Evolutionary conservation across 2,113 vertebrate species (phyloP).

Genomic region (Raphicerus campestris): DNA sequence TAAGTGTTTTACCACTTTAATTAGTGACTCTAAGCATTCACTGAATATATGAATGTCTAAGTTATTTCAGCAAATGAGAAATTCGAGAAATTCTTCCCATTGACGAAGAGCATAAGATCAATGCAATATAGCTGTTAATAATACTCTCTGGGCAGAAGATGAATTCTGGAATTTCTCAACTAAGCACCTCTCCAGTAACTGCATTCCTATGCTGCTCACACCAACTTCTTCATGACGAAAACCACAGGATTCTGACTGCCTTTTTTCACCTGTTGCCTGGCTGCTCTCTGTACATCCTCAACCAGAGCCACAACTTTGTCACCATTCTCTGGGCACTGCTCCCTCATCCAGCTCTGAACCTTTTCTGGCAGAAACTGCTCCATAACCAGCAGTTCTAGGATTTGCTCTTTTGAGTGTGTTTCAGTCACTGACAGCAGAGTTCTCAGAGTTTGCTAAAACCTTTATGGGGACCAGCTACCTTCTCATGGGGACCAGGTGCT

Average conservation of each 20-base stretch:
- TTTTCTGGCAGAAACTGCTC: constrained; percentile 50
- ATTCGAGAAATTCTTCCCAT: neutral
- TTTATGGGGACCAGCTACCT: constrained; percentile 4
- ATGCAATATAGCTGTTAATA: neutral
- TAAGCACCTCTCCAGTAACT: neutral
- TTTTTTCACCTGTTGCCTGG: constrained; percentile 31
- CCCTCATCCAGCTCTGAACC: constrained; percentile 39
- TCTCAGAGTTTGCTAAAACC: constrained; percentile 40
- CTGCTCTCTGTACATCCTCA: constrained; percentile 20
- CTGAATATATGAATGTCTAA: neutral
- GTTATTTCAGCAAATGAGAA: neutral
- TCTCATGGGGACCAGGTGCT: neutral
- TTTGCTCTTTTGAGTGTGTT: constrained; percentile 35
- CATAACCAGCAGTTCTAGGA: constrained; percentile 50
- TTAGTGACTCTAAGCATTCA: neutral
- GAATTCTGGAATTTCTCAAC: neutral
- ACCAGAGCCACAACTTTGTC: constrained; percentile 35
- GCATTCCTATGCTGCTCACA: neutral
- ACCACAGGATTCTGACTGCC: neutral
- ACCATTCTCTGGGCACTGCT: constrained; percentile 27
- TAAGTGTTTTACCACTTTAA: constrained; percentile 18
- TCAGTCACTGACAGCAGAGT: constrained; percentile 40
- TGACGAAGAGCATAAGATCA: neutral
- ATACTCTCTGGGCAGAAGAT: neutral
- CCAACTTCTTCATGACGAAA: neutral